phyloP scores from a whole-genome alignment of 2,797 vertebrate genomes.

The Morelia viridis region DNA sequence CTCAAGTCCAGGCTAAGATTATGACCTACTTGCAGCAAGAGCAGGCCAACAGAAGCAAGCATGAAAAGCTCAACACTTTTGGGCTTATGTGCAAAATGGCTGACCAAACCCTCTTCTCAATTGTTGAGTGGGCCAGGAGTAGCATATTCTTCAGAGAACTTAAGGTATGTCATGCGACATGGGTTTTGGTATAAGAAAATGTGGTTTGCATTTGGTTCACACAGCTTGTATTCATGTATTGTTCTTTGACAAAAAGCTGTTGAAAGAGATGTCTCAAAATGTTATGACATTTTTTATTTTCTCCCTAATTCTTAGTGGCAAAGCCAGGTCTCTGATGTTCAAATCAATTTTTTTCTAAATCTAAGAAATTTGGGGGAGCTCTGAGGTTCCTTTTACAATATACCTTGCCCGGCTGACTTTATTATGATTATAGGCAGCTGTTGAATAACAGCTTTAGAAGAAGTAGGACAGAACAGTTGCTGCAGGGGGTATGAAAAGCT shows the following conservation, averaged over 20 bases:
- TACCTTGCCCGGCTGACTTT: not conserved
- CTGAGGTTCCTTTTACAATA: not conserved
- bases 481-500: not conserved
- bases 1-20: constrained; percentile 94
- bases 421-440: not conserved
- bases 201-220: constrained; percentile 22
- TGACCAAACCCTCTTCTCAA: constrained; percentile 98
- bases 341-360: not conserved
- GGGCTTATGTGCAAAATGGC: constrained; percentile 99
- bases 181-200: not conserved
- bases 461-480: not conserved
- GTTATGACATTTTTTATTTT: constrained; percentile 21
- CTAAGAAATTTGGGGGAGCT: not conserved
- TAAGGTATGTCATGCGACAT: constrained; percentile 81
- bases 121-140: constrained; percentile 98
- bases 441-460: not conserved
- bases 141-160: constrained; percentile 98
- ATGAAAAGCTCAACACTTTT: constrained; percentile 95
- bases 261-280: not conserved
- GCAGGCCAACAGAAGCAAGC: constrained; percentile 91
- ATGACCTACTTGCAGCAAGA: constrained; percentile 94
- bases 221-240: not conserved
- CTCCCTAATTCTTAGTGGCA: constrained; percentile 27
- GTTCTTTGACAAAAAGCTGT: constrained; percentile 15
- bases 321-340: not conserved